A percentile compares a stretch with the other conserved stretches of the same genome.
These are phyloP conservation scores for Lophotriccus pileatus DNA, from an alignment of 2,797 vertebrate species.

Conservation along the genomic window DNA sequence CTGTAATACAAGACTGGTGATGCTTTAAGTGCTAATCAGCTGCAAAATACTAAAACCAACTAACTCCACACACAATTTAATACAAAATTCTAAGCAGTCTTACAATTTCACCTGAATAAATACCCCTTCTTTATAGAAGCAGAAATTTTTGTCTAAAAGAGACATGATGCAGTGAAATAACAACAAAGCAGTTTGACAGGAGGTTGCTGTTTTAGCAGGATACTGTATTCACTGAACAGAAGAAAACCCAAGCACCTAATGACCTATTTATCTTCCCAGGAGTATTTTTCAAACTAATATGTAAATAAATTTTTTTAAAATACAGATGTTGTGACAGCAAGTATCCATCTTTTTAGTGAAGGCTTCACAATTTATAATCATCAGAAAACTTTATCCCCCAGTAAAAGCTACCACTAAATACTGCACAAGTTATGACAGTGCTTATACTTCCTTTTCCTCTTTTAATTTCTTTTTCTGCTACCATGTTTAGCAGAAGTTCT, in stretches of 20 bases:
- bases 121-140: not conserved
- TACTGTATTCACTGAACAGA: not conserved
- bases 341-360: not conserved
- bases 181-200: not conserved
- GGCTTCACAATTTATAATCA: not conserved
- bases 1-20: not conserved
- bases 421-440: not conserved
- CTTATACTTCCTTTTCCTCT: not conserved
- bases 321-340: not conserved
- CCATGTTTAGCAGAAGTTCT: not conserved
- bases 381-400: not conserved
- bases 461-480: not conserved
- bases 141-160: not conserved
- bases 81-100: not conserved
- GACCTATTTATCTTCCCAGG: not conserved
- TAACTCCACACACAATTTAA: not conserved
- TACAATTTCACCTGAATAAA: not conserved
- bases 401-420: not conserved
- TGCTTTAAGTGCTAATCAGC: not conserved
- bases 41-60: not conserved
- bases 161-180: not conserved
- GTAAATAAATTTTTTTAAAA: not conserved
- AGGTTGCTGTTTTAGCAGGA: not conserved
- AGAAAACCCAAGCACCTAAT: not conserved
- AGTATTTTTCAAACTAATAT: not conserved